phyloP scores from a whole-genome alignment of 1,140 invertebrate genomes.

The Drosophila kepulauana region DNA sequence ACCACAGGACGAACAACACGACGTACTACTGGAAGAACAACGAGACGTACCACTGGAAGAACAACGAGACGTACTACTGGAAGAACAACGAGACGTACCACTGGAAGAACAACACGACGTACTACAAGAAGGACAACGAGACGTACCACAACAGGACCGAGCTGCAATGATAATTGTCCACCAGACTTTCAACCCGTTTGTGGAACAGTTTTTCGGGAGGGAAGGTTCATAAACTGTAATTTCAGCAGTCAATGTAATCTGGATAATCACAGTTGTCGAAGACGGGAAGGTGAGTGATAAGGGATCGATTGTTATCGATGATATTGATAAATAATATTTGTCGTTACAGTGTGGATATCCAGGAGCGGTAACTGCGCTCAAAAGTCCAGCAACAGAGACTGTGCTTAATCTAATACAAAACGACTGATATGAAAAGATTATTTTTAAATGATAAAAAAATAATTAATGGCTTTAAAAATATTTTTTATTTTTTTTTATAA shows the following conservation, averaged over 20 bases:
- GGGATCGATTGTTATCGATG: too few species aligned
- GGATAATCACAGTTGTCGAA: background rate
- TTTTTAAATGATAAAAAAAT: too few species aligned
- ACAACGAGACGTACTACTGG: too few species aligned
- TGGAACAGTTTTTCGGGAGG: background rate
- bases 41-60: background rate
- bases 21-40: background rate
- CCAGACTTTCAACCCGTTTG: background rate
- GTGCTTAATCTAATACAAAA: too few species aligned
- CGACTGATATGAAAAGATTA: too few species aligned
- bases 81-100: background rate
- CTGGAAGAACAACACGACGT: background rate
- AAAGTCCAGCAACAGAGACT: background rate
- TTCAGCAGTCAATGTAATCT: conserved; percentile 7
- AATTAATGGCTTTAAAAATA: too few species aligned
- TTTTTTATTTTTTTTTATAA: background rate
- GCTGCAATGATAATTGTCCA: background rate
- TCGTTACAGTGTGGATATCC: background rate
- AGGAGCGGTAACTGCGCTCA: background rate
- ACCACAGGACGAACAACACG: background rate
- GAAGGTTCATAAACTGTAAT: background rate
- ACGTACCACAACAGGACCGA: background rate
- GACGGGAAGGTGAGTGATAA: background rate
- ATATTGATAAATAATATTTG: background rate
- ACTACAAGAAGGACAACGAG: background rate